Evolutionary conservation across 2,888 invertebrate species (phyloP), one percentile per base, ranked within the genome.

Genomic region (Torymus auratus): DNA sequence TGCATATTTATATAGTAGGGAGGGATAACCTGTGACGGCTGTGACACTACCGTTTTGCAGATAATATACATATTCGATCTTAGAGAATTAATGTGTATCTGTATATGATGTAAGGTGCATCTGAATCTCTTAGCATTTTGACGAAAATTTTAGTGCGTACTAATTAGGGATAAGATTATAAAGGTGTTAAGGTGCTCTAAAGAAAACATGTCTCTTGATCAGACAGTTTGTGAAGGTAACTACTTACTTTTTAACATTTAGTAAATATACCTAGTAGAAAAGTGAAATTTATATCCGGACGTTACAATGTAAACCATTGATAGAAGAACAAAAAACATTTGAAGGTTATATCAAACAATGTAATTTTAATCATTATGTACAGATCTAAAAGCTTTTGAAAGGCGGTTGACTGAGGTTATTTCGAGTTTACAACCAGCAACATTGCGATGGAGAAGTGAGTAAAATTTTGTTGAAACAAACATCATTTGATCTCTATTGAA

Each of bases 301-400:
- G 41, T 75, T 12, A 60, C 64, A 75, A 15, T 74, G 68, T 64
- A 58, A 70, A 77, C 2, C 13, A 75, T 58, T 68, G 52, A 67
- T 23, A 68, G 20, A 15, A 15, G 13, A 75, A 14, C 52, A 7
- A 14, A 14, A 4, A 14, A 55, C 52, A 53, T 14, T 5, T 68
- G 10, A 12, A 68, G 75, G 61, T 61, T 61, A 76, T 75, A 13
- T 52, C 20, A 1, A 74, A 60, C 52, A 55, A 52, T 14, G 58
- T 60, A 17, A 60, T 61, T 20, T 53, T 23, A 1, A 53, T 58
- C 41, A 13, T 74, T 70, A 15, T 86, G 93, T 92, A 88, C 92
- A 96, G 99, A 99, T 94, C 93, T 99, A 86, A 99, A 99, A 92
- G 99, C 99, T 58, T 99, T 99, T 91, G 99, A 99, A 92, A 94